Conservation (phyloP, 2,797 vertebrate species). For the Cyclopterus lumpus region DNA sequence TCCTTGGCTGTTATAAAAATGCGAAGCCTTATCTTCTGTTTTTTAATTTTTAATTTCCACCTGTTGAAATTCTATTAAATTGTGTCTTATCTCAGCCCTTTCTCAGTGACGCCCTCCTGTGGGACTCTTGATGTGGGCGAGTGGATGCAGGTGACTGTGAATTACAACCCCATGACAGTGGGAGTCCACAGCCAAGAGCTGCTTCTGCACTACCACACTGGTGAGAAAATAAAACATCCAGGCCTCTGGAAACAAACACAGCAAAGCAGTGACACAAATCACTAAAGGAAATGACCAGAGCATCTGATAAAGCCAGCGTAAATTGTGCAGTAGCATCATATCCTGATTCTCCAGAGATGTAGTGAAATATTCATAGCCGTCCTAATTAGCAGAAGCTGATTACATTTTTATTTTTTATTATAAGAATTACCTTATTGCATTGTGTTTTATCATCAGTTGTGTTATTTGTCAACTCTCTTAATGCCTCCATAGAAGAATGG, state of each 20-base stretch:
- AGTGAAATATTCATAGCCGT: constrained; percentile 22
- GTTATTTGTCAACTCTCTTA: not conserved
- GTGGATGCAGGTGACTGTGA: constrained; percentile 85
- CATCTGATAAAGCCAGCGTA: not conserved
- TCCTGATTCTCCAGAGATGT: not conserved
- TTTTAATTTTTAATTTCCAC: no score
- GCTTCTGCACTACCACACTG: constrained; percentile 86
- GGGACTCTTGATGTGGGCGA: constrained; percentile 84
- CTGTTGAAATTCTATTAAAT: not conserved
- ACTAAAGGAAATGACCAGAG: not conserved
- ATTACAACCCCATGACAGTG: constrained; percentile 82
- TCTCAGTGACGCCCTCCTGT: constrained; percentile 81
- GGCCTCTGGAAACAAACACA: not conserved
- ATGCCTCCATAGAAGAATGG: no score
- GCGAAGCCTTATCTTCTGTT: not conserved
- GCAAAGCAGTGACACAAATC: not conserved
- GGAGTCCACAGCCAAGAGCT: constrained; percentile 83
- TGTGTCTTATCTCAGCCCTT: constrained; percentile 83
- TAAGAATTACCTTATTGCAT: constrained; percentile 9
- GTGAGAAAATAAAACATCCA: constrained; percentile 69
- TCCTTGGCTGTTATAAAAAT: not conserved
- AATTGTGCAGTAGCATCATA: not conserved
- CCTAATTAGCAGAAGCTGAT: constrained; percentile 1
- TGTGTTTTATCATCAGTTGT: constrained; percentile 1
- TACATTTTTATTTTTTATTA: not conserved